Percentiles rank a stretch among this genome's conserved stretches.
Evolutionary conservation across 2,888 invertebrate genomes (phyloP).

Genomic region (Troides helena): DNA sequence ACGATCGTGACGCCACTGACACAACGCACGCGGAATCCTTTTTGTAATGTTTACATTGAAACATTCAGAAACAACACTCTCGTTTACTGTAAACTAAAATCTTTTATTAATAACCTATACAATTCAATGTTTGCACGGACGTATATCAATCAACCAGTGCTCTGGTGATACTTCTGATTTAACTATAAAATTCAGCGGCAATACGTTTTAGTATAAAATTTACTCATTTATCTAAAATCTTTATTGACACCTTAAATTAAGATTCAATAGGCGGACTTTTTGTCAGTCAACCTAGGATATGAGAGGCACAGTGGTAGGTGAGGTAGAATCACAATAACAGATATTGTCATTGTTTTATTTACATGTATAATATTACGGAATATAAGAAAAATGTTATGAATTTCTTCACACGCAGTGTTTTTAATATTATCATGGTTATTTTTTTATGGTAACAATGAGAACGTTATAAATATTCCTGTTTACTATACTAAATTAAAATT

Average conservation of each 20-base stretch:
- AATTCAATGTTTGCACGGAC: background rate
- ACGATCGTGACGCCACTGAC: slow-evolving; percentile 38
- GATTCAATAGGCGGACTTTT: no score
- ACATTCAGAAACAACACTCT: slow-evolving; percentile 6
- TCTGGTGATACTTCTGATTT: background rate
- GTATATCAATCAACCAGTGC: background rate
- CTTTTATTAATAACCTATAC: background rate
- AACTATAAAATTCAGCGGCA: background rate
- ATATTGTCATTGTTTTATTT: no score
- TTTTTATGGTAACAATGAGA: background rate
- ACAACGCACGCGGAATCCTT: slow-evolving; percentile 46
- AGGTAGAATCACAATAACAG: no score
- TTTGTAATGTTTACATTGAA: slow-evolving; percentile 32
- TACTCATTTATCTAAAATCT: no score
- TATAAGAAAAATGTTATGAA: no score
- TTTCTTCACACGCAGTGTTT: no score
- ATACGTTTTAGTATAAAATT: no score
- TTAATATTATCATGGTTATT: no score
- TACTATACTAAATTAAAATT: background rate
- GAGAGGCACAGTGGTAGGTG: no score
- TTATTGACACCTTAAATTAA: no score
- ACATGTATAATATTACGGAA: no score
- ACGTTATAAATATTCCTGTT: background rate
- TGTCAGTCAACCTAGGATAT: no score
- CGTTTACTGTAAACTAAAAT: background rate